These are phyloP conservation scores for Trichomycterus rosablanca DNA, from an alignment of 2,113 vertebrate species.

Conservation along the genomic window DNA sequence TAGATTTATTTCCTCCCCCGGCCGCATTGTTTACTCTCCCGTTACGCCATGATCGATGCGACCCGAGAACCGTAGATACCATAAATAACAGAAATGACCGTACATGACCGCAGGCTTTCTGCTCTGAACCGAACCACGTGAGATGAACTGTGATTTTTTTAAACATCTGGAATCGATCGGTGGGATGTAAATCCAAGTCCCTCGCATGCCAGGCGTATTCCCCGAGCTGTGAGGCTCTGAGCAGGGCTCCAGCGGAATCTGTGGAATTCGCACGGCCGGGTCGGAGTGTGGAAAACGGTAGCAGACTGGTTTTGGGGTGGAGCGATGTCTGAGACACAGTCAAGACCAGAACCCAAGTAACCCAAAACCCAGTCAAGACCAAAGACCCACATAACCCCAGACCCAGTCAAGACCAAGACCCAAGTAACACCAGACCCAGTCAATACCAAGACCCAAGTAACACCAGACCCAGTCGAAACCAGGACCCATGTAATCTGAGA, in stretches of 20 bases:
- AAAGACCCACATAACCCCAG: no score
- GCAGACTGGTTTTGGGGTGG: no score
- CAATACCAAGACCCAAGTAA: no score
- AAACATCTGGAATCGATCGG: constrained; percentile 45
- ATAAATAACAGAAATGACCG: not conserved
- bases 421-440: no score
- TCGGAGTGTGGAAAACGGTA: not conserved
- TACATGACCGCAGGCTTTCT: not conserved
- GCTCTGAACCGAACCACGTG: not conserved
- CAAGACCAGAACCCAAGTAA: no score
- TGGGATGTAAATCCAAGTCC: constrained; percentile 24
- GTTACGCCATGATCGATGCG: not conserved
- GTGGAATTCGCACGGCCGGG: constrained; percentile 15
- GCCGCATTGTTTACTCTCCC: not conserved
- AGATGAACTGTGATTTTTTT: not conserved
- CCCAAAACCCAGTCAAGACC: no score
- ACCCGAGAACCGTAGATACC: not conserved
- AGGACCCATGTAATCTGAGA: no score
- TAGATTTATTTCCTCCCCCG: not conserved
- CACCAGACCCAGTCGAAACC: no score
- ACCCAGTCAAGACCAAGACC: no score
- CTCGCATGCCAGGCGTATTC: constrained; percentile 54
- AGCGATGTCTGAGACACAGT: no score
- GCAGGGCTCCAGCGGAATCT: constrained; percentile 37
- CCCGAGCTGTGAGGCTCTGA: constrained; percentile 40